phyloP scores from a whole-genome alignment of 2,888 invertebrate species.

The Archips crataeganus region DNA sequence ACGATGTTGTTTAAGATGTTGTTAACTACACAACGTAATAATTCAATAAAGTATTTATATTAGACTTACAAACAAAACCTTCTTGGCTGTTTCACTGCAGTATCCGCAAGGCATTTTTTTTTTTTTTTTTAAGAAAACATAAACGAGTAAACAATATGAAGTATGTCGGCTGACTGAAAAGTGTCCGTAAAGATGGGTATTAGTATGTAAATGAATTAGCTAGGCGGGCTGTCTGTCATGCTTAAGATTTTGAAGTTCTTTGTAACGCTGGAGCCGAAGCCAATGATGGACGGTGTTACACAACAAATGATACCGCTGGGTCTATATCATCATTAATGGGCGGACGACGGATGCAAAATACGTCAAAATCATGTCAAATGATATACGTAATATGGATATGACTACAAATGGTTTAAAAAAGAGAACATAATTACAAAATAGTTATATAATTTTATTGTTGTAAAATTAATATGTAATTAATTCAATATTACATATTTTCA shows the following conservation, averaged over 20 bases:
- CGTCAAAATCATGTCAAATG: too few relatives aligned
- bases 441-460: too few relatives aligned
- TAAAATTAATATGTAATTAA: too few relatives aligned
- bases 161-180: conserved; percentile 54
- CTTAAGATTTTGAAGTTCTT: conserved; percentile 61
- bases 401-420: too few relatives aligned
- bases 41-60: too few relatives aligned
- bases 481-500: too few relatives aligned
- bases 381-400: too few relatives aligned
- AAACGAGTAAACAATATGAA: conserved; percentile 42
- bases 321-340: too few relatives aligned
- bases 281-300: conserved; percentile 50
- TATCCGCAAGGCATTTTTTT: conserved; percentile 83
- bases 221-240: conserved; percentile 67
- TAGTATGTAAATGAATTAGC: conserved; percentile 80
- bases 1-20: too few relatives aligned
- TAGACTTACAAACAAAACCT: conserved; percentile 68
- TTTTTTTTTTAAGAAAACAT: conserved; percentile 20
- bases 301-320: background rate
- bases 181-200: conserved; percentile 52
- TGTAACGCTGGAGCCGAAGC: conserved; percentile 57
- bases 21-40: too few relatives aligned
- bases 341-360: too few relatives aligned
- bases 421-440: too few relatives aligned
- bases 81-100: conserved; percentile 70